Evolutionary conservation across 2,888 invertebrate species (phyloP).

Genomic region (Pristionchus entomophagus): DNA sequence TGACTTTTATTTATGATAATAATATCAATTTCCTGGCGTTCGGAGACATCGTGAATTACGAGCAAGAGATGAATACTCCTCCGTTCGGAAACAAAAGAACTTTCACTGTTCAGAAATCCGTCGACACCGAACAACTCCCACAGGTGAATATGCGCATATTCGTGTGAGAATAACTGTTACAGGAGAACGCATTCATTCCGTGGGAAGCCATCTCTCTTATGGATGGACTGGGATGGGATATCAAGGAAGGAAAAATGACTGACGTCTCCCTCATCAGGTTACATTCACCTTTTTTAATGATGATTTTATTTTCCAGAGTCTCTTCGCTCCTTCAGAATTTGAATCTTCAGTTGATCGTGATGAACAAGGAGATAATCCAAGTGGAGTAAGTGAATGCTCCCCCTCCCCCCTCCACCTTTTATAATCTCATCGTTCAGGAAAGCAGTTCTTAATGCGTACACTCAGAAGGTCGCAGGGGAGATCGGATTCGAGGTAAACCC

Average conservation of each 20-base stretch:
- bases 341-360: slow-evolving; percentile 35
- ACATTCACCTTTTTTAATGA: too few relatives aligned
- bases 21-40: not conserved
- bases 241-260: slow-evolving; percentile 20
- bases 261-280: slow-evolving; percentile 34
- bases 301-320: slow-evolving; percentile 22
- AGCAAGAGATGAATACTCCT: not conserved
- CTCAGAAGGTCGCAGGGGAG: not conserved
- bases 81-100: not conserved
- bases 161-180: not conserved
- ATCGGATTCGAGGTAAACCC: slow-evolving; percentile 15
- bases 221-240: slow-evolving; percentile 44
- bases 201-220: slow-evolving; percentile 28
- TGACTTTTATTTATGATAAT: not conserved
- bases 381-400: not conserved
- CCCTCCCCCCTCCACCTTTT: not conserved
- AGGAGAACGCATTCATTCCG: slow-evolving; percentile 29
- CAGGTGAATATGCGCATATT: not conserved
- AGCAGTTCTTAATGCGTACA: slow-evolving; percentile 3
- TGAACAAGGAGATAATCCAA: slow-evolving; percentile 42
- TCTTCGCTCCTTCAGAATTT: slow-evolving; percentile 37
- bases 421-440: not conserved
- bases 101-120: not conserved
- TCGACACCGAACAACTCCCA: not conserved
- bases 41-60: not conserved